Percentiles rank a stretch among this genome's conserved stretches.
These are phyloP conservation scores for Furcifer pardalis DNA, from an alignment of 2,797 vertebrate species.

Conservation along the genomic window DNA sequence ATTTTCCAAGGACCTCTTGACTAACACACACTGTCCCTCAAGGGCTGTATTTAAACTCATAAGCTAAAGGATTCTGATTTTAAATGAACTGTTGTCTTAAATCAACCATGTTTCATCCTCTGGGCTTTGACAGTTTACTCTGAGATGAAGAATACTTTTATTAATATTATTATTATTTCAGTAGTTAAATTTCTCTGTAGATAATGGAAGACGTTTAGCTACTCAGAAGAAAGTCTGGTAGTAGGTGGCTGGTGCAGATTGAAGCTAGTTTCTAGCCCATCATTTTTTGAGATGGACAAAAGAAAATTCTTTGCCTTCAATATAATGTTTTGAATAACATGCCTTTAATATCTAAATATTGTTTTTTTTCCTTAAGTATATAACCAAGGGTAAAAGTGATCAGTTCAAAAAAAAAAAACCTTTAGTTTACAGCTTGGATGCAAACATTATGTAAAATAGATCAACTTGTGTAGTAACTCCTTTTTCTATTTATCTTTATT, in stretches of 20 bases:
- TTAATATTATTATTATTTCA: constrained; percentile 65
- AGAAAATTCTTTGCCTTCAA: constrained; percentile 32
- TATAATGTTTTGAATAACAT: constrained; percentile 40
- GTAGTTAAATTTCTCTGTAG: constrained; percentile 62
- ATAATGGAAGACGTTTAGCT: constrained; percentile 57
- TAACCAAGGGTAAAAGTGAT: constrained; percentile 75
- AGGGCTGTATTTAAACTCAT: constrained; percentile 67
- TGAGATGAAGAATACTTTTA: constrained; percentile 76
- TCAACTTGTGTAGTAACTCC: constrained; percentile 78
- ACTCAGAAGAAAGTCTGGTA: background rate
- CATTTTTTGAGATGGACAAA: constrained; percentile 69
- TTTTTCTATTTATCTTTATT: constrained; percentile 81
- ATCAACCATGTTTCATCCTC: constrained; percentile 58
- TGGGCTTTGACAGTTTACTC: constrained; percentile 78
- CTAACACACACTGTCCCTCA: constrained; percentile 72
- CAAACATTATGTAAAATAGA: constrained; percentile 81
- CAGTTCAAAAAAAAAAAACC: constrained; percentile 80
- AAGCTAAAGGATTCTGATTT: constrained; percentile 76
- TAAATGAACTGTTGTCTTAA: constrained; percentile 66
- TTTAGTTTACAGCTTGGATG: constrained; percentile 82
- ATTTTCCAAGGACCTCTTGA: constrained; percentile 99
- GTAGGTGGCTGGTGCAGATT: background rate
- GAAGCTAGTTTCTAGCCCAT: constrained; percentile 54
- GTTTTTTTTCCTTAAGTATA: constrained; percentile 71
- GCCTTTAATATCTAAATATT: constrained; percentile 74